Conservation (phyloP, 2,888 invertebrate genomes). For the Abscondita cerata region DNA sequence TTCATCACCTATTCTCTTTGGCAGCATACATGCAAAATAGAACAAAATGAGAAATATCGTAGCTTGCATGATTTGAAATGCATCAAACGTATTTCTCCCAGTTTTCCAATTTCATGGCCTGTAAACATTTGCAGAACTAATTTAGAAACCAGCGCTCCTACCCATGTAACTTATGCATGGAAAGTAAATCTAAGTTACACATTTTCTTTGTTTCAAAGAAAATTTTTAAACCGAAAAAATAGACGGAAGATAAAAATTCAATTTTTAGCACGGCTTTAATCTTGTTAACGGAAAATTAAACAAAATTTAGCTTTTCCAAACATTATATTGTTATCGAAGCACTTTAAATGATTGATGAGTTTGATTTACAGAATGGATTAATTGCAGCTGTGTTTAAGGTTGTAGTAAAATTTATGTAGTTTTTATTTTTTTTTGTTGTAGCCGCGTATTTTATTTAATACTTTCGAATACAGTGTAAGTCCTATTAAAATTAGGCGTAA, state of each 20-base stretch:
- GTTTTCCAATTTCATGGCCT: constrained; percentile 37
- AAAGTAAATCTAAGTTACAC: constrained; percentile 22
- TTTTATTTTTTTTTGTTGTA: too few species aligned
- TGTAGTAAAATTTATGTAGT: too few species aligned
- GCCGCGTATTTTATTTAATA: too few species aligned
- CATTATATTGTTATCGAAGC: too few species aligned
- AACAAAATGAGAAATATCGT: constrained; percentile 9
- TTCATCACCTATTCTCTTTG: constrained; percentile 11
- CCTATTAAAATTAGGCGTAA: too few species aligned
- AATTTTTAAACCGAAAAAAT: neutral
- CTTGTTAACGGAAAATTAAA: neutral
- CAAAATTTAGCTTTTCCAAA: too few species aligned
- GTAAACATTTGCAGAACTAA: constrained; percentile 38
- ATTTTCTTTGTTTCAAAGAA: constrained; percentile 8
- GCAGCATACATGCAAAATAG: constrained; percentile 7
- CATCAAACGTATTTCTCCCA: constrained; percentile 26
- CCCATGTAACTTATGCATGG: constrained; percentile 27
- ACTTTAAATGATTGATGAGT: too few species aligned
- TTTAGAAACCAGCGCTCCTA: constrained; percentile 20
- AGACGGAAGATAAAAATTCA: neutral
- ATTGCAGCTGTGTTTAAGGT: too few species aligned
- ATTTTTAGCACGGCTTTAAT: neutral
- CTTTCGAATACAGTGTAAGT: too few species aligned
- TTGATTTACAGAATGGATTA: too few species aligned
- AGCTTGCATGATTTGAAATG: constrained; percentile 25